Evolutionary conservation across 2,888 invertebrate genomes (phyloP).

Genomic region (Sipha maydis): DNA sequence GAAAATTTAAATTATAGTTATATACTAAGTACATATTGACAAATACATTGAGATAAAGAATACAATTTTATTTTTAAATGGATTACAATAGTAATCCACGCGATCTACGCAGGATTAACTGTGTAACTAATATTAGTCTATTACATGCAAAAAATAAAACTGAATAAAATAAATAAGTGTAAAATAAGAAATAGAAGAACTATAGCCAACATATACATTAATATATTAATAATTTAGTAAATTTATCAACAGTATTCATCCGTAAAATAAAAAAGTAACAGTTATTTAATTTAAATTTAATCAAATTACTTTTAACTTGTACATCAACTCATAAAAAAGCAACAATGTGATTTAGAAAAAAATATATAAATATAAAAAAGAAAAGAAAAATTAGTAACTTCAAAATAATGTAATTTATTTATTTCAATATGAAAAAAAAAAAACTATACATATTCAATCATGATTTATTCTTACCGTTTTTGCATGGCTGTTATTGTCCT

Average conservation of each 20-base stretch:
- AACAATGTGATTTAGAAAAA: conserved; percentile 20
- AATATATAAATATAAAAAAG: conserved; percentile 32
- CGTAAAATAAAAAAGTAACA: conserved; percentile 45
- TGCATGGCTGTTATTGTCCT: conserved; percentile 41
- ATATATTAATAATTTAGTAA: conserved; percentile 51
- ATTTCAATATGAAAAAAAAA: conserved; percentile 11
- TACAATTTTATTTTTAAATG: too few species aligned
- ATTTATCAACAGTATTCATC: conserved; percentile 37
- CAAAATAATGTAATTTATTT: conserved; percentile 25
- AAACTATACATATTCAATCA: conserved; percentile 48
- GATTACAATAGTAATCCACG: too few species aligned
- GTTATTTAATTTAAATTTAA: conserved; percentile 17
- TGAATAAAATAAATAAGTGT: conserved; percentile 54
- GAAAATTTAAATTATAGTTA: too few species aligned
- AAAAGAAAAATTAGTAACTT: conserved; percentile 19
- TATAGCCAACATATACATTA: conserved; percentile 57
- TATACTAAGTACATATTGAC: too few species aligned
- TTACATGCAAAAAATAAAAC: conserved; percentile 55
- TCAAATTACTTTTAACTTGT: conserved; percentile 20
- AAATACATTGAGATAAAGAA: too few species aligned
- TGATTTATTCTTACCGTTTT: conserved; percentile 60
- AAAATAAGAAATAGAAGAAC: conserved; percentile 57
- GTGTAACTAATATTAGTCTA: conserved; percentile 22
- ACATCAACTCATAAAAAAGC: conserved; percentile 38
- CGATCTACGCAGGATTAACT: too few species aligned